Evolutionary conservation across 2,888 invertebrate species (phyloP), one percentile per base, ranked within the genome.

Genomic region (Harpalus rufipes): DNA sequence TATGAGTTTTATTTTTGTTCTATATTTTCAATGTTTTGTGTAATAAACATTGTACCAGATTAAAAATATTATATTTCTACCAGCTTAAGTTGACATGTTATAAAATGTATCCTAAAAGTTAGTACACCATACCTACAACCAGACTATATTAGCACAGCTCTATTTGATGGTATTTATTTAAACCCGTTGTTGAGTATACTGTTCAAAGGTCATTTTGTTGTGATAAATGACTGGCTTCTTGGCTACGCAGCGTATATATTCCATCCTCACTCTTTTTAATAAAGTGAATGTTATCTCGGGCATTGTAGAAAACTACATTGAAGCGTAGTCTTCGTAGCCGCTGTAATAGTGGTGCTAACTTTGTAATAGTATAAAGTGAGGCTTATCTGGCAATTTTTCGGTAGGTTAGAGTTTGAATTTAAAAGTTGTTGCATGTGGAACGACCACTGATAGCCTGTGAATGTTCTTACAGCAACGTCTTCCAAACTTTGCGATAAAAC

Each of bases 381-480:
- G 61, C 65, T 84, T 85, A 85, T 85, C 85, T 85, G 58, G 56
- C 80, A 85, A 85, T 85, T 80, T 85, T 85, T 85, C 85, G 85
- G 85, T 79, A 68, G 79, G 85, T 85, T 85, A 58, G 72, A 85
- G 72, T 68, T 85, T 80, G 72, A 85, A 85, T 85, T 85, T 80
- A 85, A 85, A 85, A 85, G 85, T 85, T 85, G 80, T 85, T 56
- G 68, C 72, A 80, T 56, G 44, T 39, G 79, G 21, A 80, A 80
- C 72, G 84, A 63, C 78, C 84, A 78, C 65, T 78, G 84, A 84
- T 84, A 82, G 82, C 72, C 82, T 72, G 74, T 56, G 59, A 82
- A 74, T 74, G 74, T 82, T 72, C 72, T 39, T 32, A 68, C 25
- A 81, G 65, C 12, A 51, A 68, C 68, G 72, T 81, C 81, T 44